Evolutionary conservation across 2,888 invertebrate genomes (phyloP), one percentile per base, ranked within the genome.

Genomic region (Myopa tessellatipennis): DNA sequence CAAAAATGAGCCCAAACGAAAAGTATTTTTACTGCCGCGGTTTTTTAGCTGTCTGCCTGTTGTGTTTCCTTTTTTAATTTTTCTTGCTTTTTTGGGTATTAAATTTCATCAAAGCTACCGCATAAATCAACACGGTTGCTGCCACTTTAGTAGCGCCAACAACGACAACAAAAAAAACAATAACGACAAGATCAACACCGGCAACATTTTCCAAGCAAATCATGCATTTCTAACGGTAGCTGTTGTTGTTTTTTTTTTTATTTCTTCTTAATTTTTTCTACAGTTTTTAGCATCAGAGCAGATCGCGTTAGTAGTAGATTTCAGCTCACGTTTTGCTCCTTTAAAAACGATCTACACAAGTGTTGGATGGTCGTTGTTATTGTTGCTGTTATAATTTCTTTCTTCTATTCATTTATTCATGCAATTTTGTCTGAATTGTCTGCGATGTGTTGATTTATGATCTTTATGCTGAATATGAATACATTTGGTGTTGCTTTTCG

Each of bases 101-200:
- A 63, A 77, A 74, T 77, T 77, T 77, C 77, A 77, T 77, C 77
- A 77, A 77, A 77, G 77, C 77, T 26, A 74, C 77, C 77, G 74
- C 77, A 77, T 77, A 77, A 77, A 77, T 77, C 77, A 77, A 60
- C 77, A 74, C 74, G 40, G 68, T 69, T 68, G 75, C 68, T 60
- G 38, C 67, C 67, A 58, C 69, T 75, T 72, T 75, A 50, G 69
- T 60, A 74, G 61, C 60, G 72, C 71, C 58, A 77, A 40, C 61
- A 63, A 61, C 71, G 68, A 71, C 58, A 18, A 40, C 18, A 60
- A 60, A 18, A 76, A 16, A 38, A 74, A 34, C 77, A 72, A 45
- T 69, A 78, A 79, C 79, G 77, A 77, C 77, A 79, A 10, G 8
- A 16, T n/a, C 55, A 55, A 55, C 16, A 55, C 4, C n/a, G 10